Percentiles rank a stretch among this genome's conserved stretches.
phyloP scores from a whole-genome alignment of 2,797 vertebrate species.

The Staurois parvus region DNA sequence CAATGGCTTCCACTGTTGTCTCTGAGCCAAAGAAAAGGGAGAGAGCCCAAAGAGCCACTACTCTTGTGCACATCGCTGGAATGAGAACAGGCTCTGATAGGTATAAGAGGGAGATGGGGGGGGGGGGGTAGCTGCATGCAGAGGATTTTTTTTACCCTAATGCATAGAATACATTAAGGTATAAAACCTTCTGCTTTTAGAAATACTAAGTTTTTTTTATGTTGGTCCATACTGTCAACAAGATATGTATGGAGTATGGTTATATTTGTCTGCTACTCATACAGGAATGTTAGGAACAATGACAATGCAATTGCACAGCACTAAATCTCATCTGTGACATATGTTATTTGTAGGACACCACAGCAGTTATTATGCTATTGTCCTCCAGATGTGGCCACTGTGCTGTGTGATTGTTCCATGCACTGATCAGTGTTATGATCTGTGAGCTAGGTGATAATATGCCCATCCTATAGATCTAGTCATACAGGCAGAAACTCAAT shows the following conservation, averaged over 20 bases:
- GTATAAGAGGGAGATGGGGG: too few species aligned
- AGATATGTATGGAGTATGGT: not conserved
- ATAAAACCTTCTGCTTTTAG: too few species aligned
- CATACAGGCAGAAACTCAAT: conserved; percentile 15
- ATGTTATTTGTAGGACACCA: conserved; percentile 12
- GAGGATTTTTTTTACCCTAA: too few species aligned
- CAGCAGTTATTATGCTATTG: conserved; percentile 6
- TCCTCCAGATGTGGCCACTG: conserved; percentile 45
- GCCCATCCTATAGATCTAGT: conserved; percentile 10
- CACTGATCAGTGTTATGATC: conserved; percentile 19
- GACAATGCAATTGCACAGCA: not conserved
- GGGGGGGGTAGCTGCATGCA: too few species aligned
- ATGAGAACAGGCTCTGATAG: too few species aligned
- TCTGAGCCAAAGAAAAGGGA: too few species aligned
- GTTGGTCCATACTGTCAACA: not conserved
- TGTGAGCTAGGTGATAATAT: conserved; percentile 34
- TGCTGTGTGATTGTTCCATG: conserved; percentile 34
- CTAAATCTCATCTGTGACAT: conserved; percentile 22
- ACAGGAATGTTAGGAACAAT: too few species aligned
- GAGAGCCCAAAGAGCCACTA: too few species aligned
- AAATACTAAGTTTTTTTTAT: too few species aligned
- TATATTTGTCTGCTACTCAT: not conserved
- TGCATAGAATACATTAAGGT: too few species aligned
- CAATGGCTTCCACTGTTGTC: too few species aligned
- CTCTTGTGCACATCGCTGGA: too few species aligned